These are phyloP conservation scores for Alloplasta piceator DNA, from an alignment of 2,888 invertebrate genomes.

Conservation along the genomic window DNA sequence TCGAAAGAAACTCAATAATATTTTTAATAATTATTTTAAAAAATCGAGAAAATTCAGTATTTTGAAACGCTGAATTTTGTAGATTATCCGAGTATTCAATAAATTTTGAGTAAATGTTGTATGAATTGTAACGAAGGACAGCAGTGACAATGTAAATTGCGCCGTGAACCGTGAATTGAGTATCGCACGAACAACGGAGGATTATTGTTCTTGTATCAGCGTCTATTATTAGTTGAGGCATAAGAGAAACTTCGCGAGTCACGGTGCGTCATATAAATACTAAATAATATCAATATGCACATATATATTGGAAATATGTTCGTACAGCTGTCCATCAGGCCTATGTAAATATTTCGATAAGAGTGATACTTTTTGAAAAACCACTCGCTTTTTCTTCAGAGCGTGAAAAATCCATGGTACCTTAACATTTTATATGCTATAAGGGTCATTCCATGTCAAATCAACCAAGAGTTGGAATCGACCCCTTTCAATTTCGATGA, in stretches of 20 bases:
- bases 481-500: no score
- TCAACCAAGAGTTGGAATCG: no score
- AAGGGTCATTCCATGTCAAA: no score
- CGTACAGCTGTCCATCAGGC: constrained; percentile 1
- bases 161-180: constrained; percentile 60
- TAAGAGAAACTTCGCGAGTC: constrained; percentile 46
- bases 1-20: no score
- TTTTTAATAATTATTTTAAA: no score
- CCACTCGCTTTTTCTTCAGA: not conserved
- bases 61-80: no score
- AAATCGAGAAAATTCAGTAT: no score
- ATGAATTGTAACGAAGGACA: constrained; percentile 56
- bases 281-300: constrained; percentile 2
- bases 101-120: constrained; percentile 12
- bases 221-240: constrained; percentile 59
- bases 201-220: constrained; percentile 65
- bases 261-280: constrained; percentile 33
- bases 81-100: not conserved
- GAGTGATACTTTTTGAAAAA: constrained; percentile 10
- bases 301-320: not conserved
- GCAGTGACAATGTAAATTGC: constrained; percentile 60
- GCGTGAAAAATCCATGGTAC: not conserved
- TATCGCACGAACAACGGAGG: constrained; percentile 52
- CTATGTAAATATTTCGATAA: constrained; percentile 36
- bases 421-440: not conserved